Evolutionary conservation across 2,113 vertebrate species (phyloP).

Genomic region (Pseudolaguvia tuberculata): DNA sequence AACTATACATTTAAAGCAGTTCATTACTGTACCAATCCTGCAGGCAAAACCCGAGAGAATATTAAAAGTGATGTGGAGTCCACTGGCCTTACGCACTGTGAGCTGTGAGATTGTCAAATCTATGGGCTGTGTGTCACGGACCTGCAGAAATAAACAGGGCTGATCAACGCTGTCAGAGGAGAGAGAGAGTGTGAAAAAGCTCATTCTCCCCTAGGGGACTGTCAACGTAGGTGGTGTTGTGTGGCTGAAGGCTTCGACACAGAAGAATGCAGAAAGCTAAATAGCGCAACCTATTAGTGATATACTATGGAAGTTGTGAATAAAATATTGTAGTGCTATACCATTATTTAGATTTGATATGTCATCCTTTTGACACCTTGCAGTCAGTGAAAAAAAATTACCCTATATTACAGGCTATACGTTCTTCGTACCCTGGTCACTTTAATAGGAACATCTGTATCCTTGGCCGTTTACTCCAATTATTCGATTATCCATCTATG

Average conservation of each 20-base stretch:
- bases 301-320: not conserved
- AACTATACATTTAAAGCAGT: conserved; percentile 55
- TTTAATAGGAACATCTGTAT: conserved; percentile 4
- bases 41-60: conserved; percentile 34
- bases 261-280: conserved; percentile 19
- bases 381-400: not conserved
- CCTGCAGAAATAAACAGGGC: conserved; percentile 47
- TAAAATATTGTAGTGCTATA: not conserved
- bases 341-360: conserved; percentile 14
- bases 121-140: conserved; percentile 39
- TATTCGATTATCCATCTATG: not conserved
- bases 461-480: not conserved
- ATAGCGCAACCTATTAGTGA: conserved; percentile 15
- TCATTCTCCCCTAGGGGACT: conserved; percentile 29
- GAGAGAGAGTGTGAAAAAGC: conserved; percentile 43
- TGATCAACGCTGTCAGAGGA: conserved; percentile 41
- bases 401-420: not conserved
- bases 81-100: conserved; percentile 35
- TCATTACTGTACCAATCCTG: conserved; percentile 45
- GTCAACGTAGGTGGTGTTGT: conserved; percentile 18
- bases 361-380: not conserved
- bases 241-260: conserved; percentile 22
- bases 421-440: not conserved
- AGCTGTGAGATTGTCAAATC: conserved; percentile 34
- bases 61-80: conserved; percentile 45